phyloP scores from a whole-genome alignment of 2,888 invertebrate species.

The Drosophila peninsularis region DNA sequence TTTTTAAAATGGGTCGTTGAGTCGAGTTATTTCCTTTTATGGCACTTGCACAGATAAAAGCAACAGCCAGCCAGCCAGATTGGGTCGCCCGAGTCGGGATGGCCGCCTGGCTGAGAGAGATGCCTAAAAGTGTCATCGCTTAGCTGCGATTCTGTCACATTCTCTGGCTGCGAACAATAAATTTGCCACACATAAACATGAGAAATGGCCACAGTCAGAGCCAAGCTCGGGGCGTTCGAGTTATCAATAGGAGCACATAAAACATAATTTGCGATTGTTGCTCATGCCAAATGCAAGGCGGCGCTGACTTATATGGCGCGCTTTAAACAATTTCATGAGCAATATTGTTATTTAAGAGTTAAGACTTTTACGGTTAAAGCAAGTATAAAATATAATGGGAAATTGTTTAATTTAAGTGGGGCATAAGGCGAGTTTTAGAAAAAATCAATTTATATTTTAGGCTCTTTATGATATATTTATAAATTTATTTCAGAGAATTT shows the following conservation, averaged over 20 bases:
- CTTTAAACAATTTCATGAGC: background rate
- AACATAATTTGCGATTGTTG: slow-evolving; percentile 70
- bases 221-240: slow-evolving; percentile 41
- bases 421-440: background rate
- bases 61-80: slow-evolving; percentile 12
- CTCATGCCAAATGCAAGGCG: slow-evolving; percentile 35
- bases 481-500: too few species aligned
- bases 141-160: slow-evolving; percentile 69
- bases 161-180: slow-evolving; percentile 57
- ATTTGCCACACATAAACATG: slow-evolving; percentile 62
- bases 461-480: background rate
- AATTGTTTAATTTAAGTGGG: background rate
- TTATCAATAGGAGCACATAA: slow-evolving; percentile 55
- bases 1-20: slow-evolving; percentile 64
- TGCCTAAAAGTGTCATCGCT: slow-evolving; percentile 59
- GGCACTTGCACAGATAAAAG: slow-evolving; percentile 65
- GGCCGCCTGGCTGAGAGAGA: slow-evolving; percentile 8
- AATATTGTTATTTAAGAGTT: background rate
- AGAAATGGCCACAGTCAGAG: slow-evolving; percentile 34
- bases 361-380: background rate
- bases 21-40: slow-evolving; percentile 65
- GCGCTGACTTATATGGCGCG: background rate
- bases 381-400: background rate
- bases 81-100: background rate
- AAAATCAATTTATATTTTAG: background rate